phyloP scores from a whole-genome alignment of 2,888 invertebrate genomes.

The Lochmaea crataegi region DNA sequence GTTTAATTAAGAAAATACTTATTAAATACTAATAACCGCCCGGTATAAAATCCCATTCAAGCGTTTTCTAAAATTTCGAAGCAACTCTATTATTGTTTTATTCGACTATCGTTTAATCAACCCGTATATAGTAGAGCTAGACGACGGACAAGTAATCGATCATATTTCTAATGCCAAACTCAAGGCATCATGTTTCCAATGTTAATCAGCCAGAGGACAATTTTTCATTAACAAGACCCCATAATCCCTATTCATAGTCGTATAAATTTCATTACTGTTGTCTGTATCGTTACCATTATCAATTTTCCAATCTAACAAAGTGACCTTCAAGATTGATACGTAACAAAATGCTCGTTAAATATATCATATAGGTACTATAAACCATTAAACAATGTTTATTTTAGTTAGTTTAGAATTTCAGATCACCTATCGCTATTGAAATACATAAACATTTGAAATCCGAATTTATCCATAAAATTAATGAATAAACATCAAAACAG shows the following conservation, averaged over 20 bases:
- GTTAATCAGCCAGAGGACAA: slow-evolving; percentile 17
- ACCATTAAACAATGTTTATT: slow-evolving; percentile 1
- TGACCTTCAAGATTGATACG: slow-evolving; percentile 31
- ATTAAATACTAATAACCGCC: too few relatives aligned
- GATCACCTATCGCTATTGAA: not conserved
- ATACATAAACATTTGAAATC: not conserved
- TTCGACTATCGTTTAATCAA: not conserved
- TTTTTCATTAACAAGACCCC: slow-evolving; percentile 25
- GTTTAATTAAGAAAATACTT: too few relatives aligned
- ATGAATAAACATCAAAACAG: too few relatives aligned
- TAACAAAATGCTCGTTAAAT: slow-evolving; percentile 24
- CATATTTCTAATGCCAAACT: slow-evolving; percentile 1
- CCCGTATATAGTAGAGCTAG: not conserved
- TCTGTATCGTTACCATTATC: slow-evolving; percentile 23
- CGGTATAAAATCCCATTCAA: too few relatives aligned
- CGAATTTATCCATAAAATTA: too few relatives aligned
- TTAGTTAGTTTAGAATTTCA: not conserved
- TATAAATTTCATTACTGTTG: slow-evolving; percentile 21
- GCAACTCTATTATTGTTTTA: not conserved
- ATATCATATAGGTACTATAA: slow-evolving; percentile 6
- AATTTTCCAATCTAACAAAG: slow-evolving; percentile 34
- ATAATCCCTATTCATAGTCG: slow-evolving; percentile 10
- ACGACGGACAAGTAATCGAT: not conserved
- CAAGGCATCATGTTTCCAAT: not conserved
- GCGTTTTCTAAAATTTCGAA: too few relatives aligned